Conservation (phyloP, 2,113 vertebrate genomes). For the Rhinogobius similis region DNA sequence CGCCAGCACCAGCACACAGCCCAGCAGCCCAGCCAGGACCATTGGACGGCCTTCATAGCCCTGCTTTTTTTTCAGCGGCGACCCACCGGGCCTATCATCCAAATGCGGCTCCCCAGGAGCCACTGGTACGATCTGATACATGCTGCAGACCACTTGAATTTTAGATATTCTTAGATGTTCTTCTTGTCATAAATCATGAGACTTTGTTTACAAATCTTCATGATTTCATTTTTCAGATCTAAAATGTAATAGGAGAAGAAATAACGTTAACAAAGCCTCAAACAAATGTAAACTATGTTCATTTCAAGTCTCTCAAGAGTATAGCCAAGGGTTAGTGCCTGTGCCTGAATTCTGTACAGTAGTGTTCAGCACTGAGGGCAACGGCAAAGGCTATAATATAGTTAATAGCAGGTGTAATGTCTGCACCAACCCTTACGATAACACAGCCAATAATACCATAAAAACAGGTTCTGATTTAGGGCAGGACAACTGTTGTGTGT, state of each 20-base stretch:
- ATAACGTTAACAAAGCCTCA: not conserved
- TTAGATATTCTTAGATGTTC: not conserved
- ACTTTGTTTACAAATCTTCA: not conserved
- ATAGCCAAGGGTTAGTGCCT: not conserved
- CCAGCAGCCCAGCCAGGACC: constrained; percentile 73
- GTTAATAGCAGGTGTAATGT: constrained; percentile 25
- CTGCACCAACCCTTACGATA: constrained; percentile 3
- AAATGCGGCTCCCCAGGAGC: constrained; percentile 63
- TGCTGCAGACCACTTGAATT: constrained; percentile 34
- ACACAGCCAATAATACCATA: constrained; percentile 25
- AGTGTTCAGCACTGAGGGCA: constrained; percentile 7
- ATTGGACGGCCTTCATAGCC: constrained; percentile 77
- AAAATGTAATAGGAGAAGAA: not conserved
- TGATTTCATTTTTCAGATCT: not conserved
- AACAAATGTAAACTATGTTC: not conserved
- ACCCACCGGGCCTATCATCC: constrained; percentile 66
- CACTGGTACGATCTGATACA: constrained; percentile 78
- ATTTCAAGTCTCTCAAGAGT: not conserved
- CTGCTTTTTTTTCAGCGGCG: constrained; percentile 77
- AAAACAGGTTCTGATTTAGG: constrained; percentile 26
- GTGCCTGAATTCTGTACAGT: constrained; percentile 7
- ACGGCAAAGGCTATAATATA: constrained; percentile 20
- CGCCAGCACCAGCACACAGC: constrained; percentile 80
- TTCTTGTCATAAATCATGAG: not conserved
- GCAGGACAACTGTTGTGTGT: constrained; percentile 1